Evolutionary conservation across 1,140 invertebrate genomes (phyloP).

Genomic region (Notospermus geniculatus): DNA sequence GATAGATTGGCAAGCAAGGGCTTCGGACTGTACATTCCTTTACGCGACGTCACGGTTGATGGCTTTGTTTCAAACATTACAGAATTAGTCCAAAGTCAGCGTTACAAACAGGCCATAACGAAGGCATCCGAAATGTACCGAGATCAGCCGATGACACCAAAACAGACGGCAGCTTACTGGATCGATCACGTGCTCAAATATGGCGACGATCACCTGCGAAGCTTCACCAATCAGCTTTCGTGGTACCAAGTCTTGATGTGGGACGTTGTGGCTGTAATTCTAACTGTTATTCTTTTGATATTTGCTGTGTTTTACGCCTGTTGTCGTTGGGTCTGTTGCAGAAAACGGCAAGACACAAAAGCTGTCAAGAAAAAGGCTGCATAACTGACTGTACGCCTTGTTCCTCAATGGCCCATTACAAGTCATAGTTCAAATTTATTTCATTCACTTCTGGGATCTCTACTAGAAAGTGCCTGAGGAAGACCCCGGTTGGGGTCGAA

Average conservation of each 20-base stretch:
- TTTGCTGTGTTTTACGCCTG: too few relatives aligned
- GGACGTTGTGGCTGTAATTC: constrained; percentile 24
- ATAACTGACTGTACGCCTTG: too few relatives aligned
- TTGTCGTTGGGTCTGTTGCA: too few relatives aligned
- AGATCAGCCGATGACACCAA: constrained; percentile 23
- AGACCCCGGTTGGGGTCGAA: too few relatives aligned
- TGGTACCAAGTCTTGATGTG: constrained; percentile 35
- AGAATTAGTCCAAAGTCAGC: constrained; percentile 23
- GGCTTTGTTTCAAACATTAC: constrained; percentile 20
- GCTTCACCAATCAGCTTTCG: constrained; percentile 26
- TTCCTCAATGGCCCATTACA: too few relatives aligned
- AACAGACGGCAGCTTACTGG: constrained; percentile 29
- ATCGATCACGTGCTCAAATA: constrained; percentile 38
- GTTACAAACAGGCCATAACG: constrained; percentile 27
- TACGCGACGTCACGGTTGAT: constrained; percentile 12
- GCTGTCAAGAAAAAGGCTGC: too few relatives aligned
- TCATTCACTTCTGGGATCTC: too few relatives aligned
- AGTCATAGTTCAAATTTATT: too few relatives aligned
- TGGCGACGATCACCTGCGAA: constrained; percentile 34
- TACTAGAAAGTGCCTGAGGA: too few relatives aligned
- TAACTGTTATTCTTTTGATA: not conserved
- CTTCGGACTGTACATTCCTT: constrained; percentile 24
- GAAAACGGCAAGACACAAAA: too few relatives aligned
- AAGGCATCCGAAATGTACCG: constrained; percentile 32
- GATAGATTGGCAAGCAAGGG: constrained; percentile 17